Percentiles rank a stretch among this genome's conserved stretches.
phyloP scores from a whole-genome alignment of 2,797 vertebrate genomes.

The Tachyglossus aculeatus region DNA sequence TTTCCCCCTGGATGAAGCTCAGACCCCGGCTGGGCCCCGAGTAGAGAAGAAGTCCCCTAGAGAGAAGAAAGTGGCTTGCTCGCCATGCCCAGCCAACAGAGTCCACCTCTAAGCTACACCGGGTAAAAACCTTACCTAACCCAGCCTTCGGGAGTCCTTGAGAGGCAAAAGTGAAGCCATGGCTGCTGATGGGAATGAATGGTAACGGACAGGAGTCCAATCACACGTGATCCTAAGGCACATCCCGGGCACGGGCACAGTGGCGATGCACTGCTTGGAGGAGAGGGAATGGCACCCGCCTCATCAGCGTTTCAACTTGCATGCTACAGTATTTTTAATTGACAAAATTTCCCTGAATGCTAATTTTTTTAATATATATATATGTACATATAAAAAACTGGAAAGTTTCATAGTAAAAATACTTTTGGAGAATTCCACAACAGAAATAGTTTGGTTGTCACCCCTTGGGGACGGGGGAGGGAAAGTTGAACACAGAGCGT shows the following conservation, averaged over 20 bases:
- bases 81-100: slow-evolving; percentile 24
- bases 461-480: background rate
- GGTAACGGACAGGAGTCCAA: slow-evolving; percentile 28
- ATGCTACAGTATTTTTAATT: slow-evolving; percentile 54
- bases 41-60: background rate
- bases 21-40: background rate
- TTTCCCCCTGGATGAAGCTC: background rate
- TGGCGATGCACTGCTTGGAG: slow-evolving; percentile 50
- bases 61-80: background rate
- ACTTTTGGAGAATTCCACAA: slow-evolving; percentile 28
- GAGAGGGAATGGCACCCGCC: slow-evolving; percentile 47
- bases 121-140: slow-evolving; percentile 7
- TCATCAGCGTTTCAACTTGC: slow-evolving; percentile 52
- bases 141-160: slow-evolving; percentile 50
- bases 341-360: slow-evolving; percentile 77
- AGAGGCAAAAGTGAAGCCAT: slow-evolving; percentile 33
- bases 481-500: background rate
- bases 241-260: slow-evolving; percentile 63
- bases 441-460: slow-evolving; percentile 22
- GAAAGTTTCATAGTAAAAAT: slow-evolving; percentile 68
- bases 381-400: slow-evolving; percentile 67
- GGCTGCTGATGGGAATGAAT: slow-evolving; percentile 40
- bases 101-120: slow-evolving; percentile 15
- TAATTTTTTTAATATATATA: slow-evolving; percentile 59
- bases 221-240: slow-evolving; percentile 78